phyloP scores from a whole-genome alignment of 2,888 invertebrate genomes.

The Himalopsyche japonica region DNA sequence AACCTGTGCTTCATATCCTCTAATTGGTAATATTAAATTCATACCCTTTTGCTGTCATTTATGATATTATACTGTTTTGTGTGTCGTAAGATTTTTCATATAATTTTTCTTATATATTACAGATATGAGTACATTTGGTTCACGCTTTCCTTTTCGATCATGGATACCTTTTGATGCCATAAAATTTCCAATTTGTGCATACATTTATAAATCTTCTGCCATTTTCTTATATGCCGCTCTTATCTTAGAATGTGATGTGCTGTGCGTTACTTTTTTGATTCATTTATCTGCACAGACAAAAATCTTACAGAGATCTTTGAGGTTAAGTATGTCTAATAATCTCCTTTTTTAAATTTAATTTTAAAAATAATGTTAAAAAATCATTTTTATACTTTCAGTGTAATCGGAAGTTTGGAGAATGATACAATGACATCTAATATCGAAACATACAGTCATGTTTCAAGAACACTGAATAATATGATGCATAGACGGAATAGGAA shows the following conservation, averaged over 20 bases:
- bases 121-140: constrained; percentile 13
- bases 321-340: background rate
- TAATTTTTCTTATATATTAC: background rate
- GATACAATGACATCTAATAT: background rate
- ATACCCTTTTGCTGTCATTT: background rate
- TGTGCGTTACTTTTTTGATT: constrained; percentile 7
- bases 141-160: constrained; percentile 16
- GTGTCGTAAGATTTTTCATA: no score
- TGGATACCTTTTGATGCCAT: constrained; percentile 4
- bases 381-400: background rate
- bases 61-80: no score
- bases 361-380: no score
- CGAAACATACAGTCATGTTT: background rate
- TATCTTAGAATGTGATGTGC: constrained; percentile 2
- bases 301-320: constrained; percentile 2
- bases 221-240: background rate
- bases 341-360: no score
- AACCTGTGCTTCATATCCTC: constrained; percentile 2
- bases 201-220: constrained; percentile 1
- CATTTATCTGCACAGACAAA: constrained; percentile 17
- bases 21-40: background rate
- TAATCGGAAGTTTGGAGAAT: background rate
- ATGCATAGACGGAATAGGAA: background rate
- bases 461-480: background rate
- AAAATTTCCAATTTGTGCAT: background rate